Percentiles rank a stretch among this genome's conserved stretches.
Evolutionary conservation across 1,140 invertebrate genomes (phyloP).

Genomic region (Elysia chlorotica): DNA sequence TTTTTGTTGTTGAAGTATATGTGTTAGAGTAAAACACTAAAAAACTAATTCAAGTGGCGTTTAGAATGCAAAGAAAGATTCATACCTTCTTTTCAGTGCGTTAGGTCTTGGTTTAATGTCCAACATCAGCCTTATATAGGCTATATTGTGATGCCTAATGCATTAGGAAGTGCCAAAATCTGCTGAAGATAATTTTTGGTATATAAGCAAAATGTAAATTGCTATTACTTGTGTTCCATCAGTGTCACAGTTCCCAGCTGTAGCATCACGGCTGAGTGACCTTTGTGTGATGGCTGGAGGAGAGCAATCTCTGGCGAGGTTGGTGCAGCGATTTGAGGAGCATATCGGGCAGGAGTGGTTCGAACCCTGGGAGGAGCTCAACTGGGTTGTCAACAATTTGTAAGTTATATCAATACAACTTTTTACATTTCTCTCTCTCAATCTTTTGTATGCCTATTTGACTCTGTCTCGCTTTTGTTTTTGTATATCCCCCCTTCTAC

Average conservation of each 20-base stretch:
- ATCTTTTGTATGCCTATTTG: not conserved
- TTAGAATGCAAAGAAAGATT: too few relatives aligned
- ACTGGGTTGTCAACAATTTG: constrained; percentile 60
- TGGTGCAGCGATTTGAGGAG: constrained; percentile 53
- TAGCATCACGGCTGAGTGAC: constrained; percentile 47
- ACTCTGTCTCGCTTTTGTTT: not conserved
- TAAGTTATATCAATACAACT: too few relatives aligned
- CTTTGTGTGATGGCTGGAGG: constrained; percentile 53
- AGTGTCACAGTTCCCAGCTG: constrained; percentile 53
- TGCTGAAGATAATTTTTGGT: too few relatives aligned
- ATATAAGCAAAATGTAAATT: not conserved
- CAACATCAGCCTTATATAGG: too few relatives aligned
- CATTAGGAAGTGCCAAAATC: too few relatives aligned
- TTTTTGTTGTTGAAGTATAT: too few relatives aligned
- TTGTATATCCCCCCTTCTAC: not conserved
- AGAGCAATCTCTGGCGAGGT: constrained; percentile 33
- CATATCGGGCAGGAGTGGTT: constrained; percentile 62
- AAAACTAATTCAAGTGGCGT: too few relatives aligned
- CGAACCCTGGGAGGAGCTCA: constrained; percentile 61
- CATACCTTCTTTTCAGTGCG: too few relatives aligned
- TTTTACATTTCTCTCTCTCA: not conserved
- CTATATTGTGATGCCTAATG: too few relatives aligned
- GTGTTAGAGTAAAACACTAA: too few relatives aligned
- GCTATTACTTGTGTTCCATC: constrained; percentile 12
- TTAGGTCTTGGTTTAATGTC: too few relatives aligned